These are phyloP conservation scores for Syngnathus acus DNA, from an alignment of 2,797 vertebrate genomes.

Conservation along the genomic window DNA sequence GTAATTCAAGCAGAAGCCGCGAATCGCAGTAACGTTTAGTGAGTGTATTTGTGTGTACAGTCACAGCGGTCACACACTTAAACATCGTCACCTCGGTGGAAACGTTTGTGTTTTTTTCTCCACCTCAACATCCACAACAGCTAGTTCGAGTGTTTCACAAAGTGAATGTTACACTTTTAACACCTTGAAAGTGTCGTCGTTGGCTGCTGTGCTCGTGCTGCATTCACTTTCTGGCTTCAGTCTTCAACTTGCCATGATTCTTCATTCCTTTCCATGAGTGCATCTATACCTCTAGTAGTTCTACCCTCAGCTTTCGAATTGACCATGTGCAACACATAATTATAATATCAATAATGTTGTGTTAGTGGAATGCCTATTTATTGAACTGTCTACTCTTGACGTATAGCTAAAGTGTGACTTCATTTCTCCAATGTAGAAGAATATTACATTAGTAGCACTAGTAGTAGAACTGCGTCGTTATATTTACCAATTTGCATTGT, in stretches of 20 bases:
- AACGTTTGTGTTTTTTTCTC: slow-evolving; percentile 24
- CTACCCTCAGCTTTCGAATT: slow-evolving; percentile 50
- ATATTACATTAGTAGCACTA: slow-evolving; percentile 59
- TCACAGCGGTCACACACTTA: slow-evolving; percentile 29
- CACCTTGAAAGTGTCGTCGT: slow-evolving; percentile 57
- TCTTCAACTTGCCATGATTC: slow-evolving; percentile 57
- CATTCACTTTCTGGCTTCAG: slow-evolving; percentile 48
- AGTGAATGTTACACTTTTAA: slow-evolving; percentile 62
- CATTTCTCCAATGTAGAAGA: slow-evolving; percentile 57
- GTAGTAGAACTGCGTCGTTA: slow-evolving; percentile 67
- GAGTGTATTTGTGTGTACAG: slow-evolving; percentile 47
- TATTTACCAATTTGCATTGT: slow-evolving; percentile 72
- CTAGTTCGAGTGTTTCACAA: slow-evolving; percentile 51
- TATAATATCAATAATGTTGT: slow-evolving; percentile 64
- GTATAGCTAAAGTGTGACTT: slow-evolving; percentile 63
- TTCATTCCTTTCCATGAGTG: slow-evolving; percentile 58
- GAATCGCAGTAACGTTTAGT: slow-evolving; percentile 26
- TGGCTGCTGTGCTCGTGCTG: slow-evolving; percentile 55
- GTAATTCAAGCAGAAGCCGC: slow-evolving; percentile 18
- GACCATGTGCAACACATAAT: slow-evolving; percentile 58
- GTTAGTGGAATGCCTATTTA: slow-evolving; percentile 79
- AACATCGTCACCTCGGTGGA: slow-evolving; percentile 46
- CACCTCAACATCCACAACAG: slow-evolving; percentile 29
- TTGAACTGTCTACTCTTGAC: slow-evolving; percentile 67
- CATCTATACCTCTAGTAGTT: slow-evolving; percentile 54